phyloP scores from a whole-genome alignment of 2,888 invertebrate genomes.

The Seladonia tumulorum region DNA sequence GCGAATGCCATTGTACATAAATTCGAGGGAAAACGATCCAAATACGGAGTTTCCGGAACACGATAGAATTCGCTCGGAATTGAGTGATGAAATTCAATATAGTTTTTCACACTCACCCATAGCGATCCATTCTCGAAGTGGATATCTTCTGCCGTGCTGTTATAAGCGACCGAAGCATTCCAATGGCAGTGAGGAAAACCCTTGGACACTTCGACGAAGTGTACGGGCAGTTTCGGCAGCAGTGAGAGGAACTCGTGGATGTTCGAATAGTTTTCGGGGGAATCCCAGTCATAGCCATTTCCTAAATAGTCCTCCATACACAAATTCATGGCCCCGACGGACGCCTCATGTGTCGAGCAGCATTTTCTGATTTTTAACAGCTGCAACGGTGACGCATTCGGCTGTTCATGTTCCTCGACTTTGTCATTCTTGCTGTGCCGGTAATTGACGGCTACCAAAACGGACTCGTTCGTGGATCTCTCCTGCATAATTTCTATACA shows the following conservation, averaged over 20 bases:
- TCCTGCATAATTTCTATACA: constrained; percentile 71
- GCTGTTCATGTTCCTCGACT: neutral
- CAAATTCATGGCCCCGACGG: constrained; percentile 45
- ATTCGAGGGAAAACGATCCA: no score
- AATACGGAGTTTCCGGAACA: neutral
- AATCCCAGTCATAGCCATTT: neutral
- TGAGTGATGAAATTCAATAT: neutral
- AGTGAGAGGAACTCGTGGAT: constrained; percentile 27
- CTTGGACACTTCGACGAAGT: constrained; percentile 31
- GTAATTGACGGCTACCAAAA: constrained; percentile 67
- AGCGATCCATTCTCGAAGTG: constrained; percentile 21
- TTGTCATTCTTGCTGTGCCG: constrained; percentile 38
- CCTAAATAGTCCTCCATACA: no score
- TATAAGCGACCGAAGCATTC: constrained; percentile 69
- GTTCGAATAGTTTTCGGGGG: neutral
- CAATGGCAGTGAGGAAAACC: constrained; percentile 63
- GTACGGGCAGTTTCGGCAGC: constrained; percentile 14
- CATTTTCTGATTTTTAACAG: constrained; percentile 65
- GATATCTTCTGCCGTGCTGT: constrained; percentile 51
- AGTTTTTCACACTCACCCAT: constrained; percentile 43
- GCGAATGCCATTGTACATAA: no score
- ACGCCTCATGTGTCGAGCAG: constrained; percentile 60
- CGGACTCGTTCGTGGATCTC: neutral
- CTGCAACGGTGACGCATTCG: constrained; percentile 27
- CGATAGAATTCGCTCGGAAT: neutral